phyloP scores from a whole-genome alignment of 1,140 invertebrate species.

The Rhynchophorus ferrugineus region DNA sequence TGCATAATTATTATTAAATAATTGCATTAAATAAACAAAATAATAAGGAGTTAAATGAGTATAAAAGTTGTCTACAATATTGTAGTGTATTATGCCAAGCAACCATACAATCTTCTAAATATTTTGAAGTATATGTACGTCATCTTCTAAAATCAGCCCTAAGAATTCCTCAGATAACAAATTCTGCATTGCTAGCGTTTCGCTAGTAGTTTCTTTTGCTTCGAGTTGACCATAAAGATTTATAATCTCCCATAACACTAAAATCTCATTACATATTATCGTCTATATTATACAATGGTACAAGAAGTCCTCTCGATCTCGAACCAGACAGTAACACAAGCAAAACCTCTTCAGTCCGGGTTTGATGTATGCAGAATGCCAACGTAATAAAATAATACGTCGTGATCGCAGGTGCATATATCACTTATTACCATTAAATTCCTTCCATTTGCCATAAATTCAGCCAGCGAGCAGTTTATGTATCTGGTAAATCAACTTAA shows the following conservation, averaged over 20 bases:
- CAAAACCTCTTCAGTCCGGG: constrained; percentile 1
- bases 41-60: too few species aligned
- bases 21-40: too few species aligned
- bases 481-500: constrained; percentile 31
- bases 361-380: constrained; percentile 19
- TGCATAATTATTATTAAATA: too few species aligned
- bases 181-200: too few species aligned
- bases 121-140: too few species aligned
- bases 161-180: too few species aligned
- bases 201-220: not conserved
- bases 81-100: too few species aligned
- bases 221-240: not conserved
- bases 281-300: constrained; percentile 10
- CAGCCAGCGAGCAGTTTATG: constrained; percentile 20
- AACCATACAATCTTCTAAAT: too few species aligned
- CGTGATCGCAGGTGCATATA: constrained; percentile 27
- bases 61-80: too few species aligned
- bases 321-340: not conserved
- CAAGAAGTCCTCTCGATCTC: constrained; percentile 11
- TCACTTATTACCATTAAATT: constrained; percentile 32
- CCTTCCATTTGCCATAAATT: constrained; percentile 28
- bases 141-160: too few species aligned
- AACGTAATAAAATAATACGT: constrained; percentile 23
- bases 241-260: constrained; percentile 13
- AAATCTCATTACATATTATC: constrained; percentile 9